Evolutionary conservation across 2,888 invertebrate species (phyloP), one percentile per base, ranked within the genome.

Genomic region (Agriopis leucophaearia): DNA sequence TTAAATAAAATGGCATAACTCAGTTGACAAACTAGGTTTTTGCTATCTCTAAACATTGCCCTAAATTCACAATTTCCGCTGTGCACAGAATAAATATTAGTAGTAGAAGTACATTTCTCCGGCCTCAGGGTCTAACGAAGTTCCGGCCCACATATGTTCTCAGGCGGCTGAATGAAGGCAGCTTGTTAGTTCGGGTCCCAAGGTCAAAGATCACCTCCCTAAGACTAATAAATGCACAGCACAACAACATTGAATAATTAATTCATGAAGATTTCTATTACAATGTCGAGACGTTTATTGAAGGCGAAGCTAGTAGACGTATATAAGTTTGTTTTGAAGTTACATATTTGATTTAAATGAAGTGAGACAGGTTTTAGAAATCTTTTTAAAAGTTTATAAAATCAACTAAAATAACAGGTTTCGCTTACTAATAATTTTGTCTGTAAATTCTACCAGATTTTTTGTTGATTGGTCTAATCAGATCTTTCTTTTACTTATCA

Each of bases 261-360:
- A 66, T 60, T 61, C 61, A 66, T 66, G 66, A 40, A 66, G 50
- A 66, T 66, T 56, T 50, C 18, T 44, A 60, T 56, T 13, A 66
- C 58, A 18, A 40, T 40, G 58, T 57, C 64, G 47, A 64, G 58
- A 58, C 52, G 58, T 15, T 58, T 51, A 64, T 52, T 58, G 45
- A 52, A 52, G n/a, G 44, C 5, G 10, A 38, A 27, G 1, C 15
- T 7, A 18, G 10, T 18, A 8, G 6, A 12, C 12, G 15, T 44
- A 13, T 12, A 12, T 18, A 35, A 27, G 27, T 10, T 45, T 3
- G 12, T 44, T 35, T 35, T 57, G 57, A 57, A 7, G 48, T 38
- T 36, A 51, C 27, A 27, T 27, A 5, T 27, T 27, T 27, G 27
- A 27, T 27, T 0, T 3, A 27, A 27, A 35, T 9, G 0, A 13